Conservation (phyloP, 64 coral and sea anemone species). For the Stichodactyla helianthus region DNA sequence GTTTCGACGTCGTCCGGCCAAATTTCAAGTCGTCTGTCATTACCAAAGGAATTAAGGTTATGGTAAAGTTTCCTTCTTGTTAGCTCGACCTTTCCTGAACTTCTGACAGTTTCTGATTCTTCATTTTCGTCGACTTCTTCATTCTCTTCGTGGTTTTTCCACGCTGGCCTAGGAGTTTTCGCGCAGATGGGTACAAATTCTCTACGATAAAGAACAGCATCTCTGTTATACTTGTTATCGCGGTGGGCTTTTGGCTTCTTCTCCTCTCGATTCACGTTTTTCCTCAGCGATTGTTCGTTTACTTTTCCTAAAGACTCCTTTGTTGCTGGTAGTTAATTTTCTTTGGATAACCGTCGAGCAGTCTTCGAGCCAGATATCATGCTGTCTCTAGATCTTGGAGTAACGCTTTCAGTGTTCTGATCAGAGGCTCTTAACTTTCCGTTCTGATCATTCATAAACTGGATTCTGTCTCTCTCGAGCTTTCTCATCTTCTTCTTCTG, state of each 20-base stretch:
- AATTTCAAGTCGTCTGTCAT: background rate
- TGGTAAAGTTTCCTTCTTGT: constrained; percentile 6
- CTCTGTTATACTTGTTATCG: background rate
- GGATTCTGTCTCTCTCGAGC: background rate
- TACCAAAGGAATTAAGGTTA: background rate
- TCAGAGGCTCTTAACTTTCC: constrained; percentile 10
- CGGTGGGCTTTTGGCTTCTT: background rate
- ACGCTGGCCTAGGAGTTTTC: background rate
- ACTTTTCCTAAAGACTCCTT: background rate
- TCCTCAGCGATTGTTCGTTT: background rate
- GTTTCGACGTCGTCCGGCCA: constrained; percentile 6
- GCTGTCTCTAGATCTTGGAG: background rate
- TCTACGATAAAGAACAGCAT: constrained; percentile 9
- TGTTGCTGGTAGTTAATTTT: background rate
- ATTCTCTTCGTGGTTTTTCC: background rate
- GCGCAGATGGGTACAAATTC: background rate
- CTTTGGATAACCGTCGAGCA: background rate
- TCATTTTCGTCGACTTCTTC: background rate
- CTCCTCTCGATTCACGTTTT: background rate
- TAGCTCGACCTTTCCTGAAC: background rate
- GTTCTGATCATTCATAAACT: constrained; percentile 20
- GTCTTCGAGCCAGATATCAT: no score
- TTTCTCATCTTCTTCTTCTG: constrained; percentile 28
- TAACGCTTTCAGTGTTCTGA: background rate
- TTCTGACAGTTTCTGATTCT: background rate